Percentiles rank a stretch among this genome's conserved stretches.
Conservation (phyloP, 2,113 vertebrate species). For the Nipponia nippon region DNA sequence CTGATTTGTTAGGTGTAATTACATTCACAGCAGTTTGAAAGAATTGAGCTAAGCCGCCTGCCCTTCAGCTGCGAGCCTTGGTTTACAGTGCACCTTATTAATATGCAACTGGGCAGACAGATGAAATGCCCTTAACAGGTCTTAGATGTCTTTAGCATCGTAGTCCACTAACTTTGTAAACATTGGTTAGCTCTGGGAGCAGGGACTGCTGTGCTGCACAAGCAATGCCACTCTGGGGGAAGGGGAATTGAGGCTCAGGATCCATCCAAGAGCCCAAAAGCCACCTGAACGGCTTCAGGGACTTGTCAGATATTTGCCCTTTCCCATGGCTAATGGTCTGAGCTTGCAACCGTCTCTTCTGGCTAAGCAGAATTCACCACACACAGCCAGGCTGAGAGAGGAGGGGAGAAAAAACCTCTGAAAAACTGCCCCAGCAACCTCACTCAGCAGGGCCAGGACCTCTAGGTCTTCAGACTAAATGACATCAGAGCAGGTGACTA, state of each 20-base stretch:
- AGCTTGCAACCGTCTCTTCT: not conserved
- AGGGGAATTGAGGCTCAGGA: not conserved
- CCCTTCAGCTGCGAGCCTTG: constrained; percentile 50
- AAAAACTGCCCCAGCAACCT: not conserved
- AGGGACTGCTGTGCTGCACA: not conserved
- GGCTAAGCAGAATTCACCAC: not conserved
- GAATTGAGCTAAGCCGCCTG: constrained; percentile 61
- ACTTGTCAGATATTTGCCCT: not conserved
- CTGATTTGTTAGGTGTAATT: constrained; percentile 67
- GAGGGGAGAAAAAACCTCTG: not conserved
- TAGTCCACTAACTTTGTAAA: constrained; percentile 46
- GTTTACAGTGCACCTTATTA: constrained; percentile 57
- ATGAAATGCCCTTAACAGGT: constrained; percentile 59
- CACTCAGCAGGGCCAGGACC: not conserved
- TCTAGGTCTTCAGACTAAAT: not conserved
- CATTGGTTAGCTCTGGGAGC: constrained; percentile 11
- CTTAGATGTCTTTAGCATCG: constrained; percentile 58
- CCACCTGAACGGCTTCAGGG: not conserved
- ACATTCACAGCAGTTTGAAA: constrained; percentile 65
- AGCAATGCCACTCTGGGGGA: not conserved
- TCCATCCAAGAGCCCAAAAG: not conserved
- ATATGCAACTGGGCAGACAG: constrained; percentile 56
- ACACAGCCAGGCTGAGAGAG: not conserved
- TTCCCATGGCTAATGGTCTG: not conserved
- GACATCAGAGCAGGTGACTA: constrained; percentile 36